Evolutionary conservation across 2,797 vertebrate genomes (phyloP), one percentile per base, ranked within the genome.

Genomic region (Premnoplex brunnescens): DNA sequence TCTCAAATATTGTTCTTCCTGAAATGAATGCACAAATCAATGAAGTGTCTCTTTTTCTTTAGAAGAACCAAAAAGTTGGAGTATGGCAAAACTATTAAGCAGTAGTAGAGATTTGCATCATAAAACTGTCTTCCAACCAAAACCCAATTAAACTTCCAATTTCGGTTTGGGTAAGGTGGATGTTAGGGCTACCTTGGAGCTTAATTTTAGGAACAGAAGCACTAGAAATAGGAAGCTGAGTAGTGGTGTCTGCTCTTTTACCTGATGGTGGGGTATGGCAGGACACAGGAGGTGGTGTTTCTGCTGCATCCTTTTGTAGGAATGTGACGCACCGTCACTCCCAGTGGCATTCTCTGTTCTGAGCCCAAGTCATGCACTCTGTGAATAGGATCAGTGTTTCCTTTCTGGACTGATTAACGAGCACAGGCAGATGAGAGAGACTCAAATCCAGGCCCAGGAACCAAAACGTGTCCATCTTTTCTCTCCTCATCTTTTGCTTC

Each of bases 381-480:
- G 62, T 56, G 84, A n/a, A 78, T 26, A 80, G 81, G 64, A 93
- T 69, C 73, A 52, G 71, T 34, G 59, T 75, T 96, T 92, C 74
- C 62, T 92, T 87, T 90, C 88, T 59, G 78, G 51, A 12, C 55
- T 92, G 81, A 86, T 93, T 91, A 94, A 96, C 73, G 95, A 94
- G 59, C 64, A 75, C 39, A 85, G 75, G 85, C 93, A 96, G 92
- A 92, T 69, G 78, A 96, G 84, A 85, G 75, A 94, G 91, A 46
- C 81, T 94, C 93, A 58, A 36, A 89, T 23, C 71, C 88, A 89
- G 86, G 89, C 86, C 56, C 3, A 2, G 77, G 84, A 94, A 93
- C 67, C 62, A 80, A 94, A 94, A 94, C 1, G 43, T 95, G 89
- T 94, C 93, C 91, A 89, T 95, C 87, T 88, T 86, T 64, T 48